Conservation (phyloP, 1,140 invertebrate genomes). For the Anastrepha ludens region DNA sequence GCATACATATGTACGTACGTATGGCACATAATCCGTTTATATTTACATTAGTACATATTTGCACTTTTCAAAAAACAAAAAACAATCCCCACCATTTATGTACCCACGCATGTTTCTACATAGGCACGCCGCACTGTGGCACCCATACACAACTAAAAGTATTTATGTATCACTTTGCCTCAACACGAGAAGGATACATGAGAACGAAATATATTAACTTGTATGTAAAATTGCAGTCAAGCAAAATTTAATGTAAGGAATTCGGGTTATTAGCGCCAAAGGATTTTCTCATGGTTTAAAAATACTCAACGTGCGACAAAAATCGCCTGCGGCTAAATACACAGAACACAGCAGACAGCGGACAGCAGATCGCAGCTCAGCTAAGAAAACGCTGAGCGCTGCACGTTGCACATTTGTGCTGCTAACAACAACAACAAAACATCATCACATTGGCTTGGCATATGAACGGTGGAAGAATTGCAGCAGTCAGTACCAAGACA, state of each 20-base stretch:
- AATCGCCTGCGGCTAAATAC: constrained; percentile 70
- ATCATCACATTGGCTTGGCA: not conserved
- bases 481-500: not conserved
- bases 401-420: constrained; percentile 30
- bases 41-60: not conserved
- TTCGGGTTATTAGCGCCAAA: constrained; percentile 72
- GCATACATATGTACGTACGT: not conserved
- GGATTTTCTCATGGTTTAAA: constrained; percentile 74
- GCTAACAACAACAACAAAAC: not conserved
- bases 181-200: constrained; percentile 13
- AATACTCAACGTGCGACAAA: constrained; percentile 74
- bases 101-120: not conserved
- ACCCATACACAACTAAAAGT: not conserved
- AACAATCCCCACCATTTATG: not conserved
- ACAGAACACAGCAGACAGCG: constrained; percentile 21
- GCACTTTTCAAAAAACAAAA: not conserved
- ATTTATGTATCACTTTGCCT: not conserved
- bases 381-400: not conserved
- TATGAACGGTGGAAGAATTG: not conserved
- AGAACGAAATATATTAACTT: constrained; percentile 46
- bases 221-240: constrained; percentile 38
- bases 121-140: not conserved
- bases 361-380: not conserved
- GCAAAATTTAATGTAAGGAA: constrained; percentile 51
- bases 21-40: not conserved